phyloP scores from a whole-genome alignment of 2,888 invertebrate species.

The Unio pictorum region DNA sequence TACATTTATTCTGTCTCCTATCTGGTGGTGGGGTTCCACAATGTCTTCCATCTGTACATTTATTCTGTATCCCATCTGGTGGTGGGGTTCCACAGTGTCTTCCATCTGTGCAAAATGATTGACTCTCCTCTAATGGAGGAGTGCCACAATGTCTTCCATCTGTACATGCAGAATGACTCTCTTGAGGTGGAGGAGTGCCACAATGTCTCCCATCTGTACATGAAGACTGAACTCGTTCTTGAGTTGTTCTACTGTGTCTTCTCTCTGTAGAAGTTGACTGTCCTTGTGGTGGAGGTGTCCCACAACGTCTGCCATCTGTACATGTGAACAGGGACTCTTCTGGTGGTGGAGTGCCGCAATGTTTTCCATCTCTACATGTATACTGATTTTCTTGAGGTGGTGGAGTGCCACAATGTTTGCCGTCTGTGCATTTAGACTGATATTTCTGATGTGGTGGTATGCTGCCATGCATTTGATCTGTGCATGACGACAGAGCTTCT shows the following conservation, averaged over 20 bases:
- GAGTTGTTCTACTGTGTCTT: background rate
- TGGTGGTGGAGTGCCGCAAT: constrained; percentile 26
- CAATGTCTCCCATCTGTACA: constrained; percentile 37
- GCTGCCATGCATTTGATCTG: constrained; percentile 19
- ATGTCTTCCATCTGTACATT: constrained; percentile 29
- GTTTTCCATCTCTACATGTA: constrained; percentile 24
- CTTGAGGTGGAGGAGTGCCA: constrained; percentile 32
- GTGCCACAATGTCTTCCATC: constrained; percentile 10
- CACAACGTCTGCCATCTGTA: constrained; percentile 39
- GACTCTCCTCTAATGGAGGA: background rate
- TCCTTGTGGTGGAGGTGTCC: constrained; percentile 25
- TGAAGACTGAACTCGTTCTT: background rate
- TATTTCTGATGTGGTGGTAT: constrained; percentile 7
- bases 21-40: constrained; percentile 33
- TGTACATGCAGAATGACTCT: background rate
- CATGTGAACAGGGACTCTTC: constrained; percentile 1
- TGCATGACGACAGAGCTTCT: constrained; percentile 15
- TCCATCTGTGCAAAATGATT: constrained; percentile 23
- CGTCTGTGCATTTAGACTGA: constrained; percentile 9
- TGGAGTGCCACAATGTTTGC: constrained; percentile 13
- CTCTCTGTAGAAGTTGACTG: background rate
- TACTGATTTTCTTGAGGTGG: constrained; percentile 7
- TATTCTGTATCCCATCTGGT: constrained; percentile 27
- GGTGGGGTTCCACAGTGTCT: constrained; percentile 33
- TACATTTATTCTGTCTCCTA: constrained; percentile 24